Evolutionary conservation across 2,797 vertebrate species (phyloP).

Genomic region (Simalia tracyae): DNA sequence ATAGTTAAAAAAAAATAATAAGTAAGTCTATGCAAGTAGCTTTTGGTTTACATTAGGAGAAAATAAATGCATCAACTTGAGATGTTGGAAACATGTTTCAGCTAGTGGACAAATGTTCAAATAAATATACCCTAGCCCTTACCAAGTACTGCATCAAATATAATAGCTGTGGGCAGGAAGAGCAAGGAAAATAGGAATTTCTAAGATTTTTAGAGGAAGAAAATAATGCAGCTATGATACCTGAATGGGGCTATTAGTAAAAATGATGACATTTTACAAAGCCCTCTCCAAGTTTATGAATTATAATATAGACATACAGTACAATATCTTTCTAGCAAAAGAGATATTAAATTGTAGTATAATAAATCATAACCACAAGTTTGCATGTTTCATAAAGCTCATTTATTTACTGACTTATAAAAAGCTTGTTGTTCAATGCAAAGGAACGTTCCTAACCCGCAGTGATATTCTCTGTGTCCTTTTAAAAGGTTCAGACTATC

Average conservation of each 20-base stretch:
- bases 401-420: not conserved
- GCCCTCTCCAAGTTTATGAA: not conserved
- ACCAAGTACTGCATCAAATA: not conserved
- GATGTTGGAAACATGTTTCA: not conserved
- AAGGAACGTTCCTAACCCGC: slow-evolving; percentile 22
- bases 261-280: not conserved
- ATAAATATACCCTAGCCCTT: not conserved
- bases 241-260: not conserved
- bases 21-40: not conserved
- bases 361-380: not conserved
- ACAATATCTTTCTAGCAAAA: not conserved
- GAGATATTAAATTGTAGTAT: not conserved
- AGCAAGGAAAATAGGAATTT: not conserved
- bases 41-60: not conserved
- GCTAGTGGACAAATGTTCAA: not conserved
- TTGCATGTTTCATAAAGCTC: not conserved
- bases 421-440: not conserved
- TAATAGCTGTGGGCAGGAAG: not conserved
- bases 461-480: not conserved
- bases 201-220: not conserved
- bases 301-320: not conserved
- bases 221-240: not conserved
- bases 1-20: not conserved
- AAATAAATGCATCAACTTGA: not conserved
- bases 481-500: not conserved